These are phyloP conservation scores for Pangasius larnaudii DNA, from an alignment of 2,797 vertebrate genomes.

Conservation along the genomic window DNA sequence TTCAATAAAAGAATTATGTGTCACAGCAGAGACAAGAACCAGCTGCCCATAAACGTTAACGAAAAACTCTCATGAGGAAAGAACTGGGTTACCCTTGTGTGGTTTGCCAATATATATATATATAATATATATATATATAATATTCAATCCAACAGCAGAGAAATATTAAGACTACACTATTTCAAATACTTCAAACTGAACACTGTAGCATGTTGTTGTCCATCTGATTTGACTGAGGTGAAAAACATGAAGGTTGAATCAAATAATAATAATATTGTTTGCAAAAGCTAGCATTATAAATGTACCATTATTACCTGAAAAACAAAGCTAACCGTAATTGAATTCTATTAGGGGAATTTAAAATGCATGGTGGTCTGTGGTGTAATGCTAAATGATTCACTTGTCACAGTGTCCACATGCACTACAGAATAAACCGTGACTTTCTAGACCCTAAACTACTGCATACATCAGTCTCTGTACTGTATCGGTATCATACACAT, in stretches of 20 bases:
- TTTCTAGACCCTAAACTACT: not conserved
- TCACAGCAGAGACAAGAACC: not conserved
- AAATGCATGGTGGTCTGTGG: not conserved
- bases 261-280: not conserved
- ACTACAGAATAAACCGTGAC: not conserved
- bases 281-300: not conserved
- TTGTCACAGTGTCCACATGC: not conserved
- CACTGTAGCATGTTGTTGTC: too few species aligned
- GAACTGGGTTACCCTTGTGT: not conserved
- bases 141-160: not conserved
- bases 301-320: not conserved
- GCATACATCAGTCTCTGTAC: not conserved
- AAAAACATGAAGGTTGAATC: not conserved
- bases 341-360: not conserved
- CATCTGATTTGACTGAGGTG: not conserved
- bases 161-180: not conserved
- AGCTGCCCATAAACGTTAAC: not conserved
- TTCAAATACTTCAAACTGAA: too few species aligned
- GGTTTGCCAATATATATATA: too few species aligned
- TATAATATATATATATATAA: too few species aligned
- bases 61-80: not conserved
- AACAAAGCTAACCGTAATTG: not conserved
- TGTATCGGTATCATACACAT: not conserved
- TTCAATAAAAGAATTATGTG: not conserved
- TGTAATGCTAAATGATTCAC: not conserved